Percentiles rank a stretch among this genome's conserved stretches.
phyloP scores from a whole-genome alignment of 2,797 vertebrate genomes.

The Echeneis naucrates region DNA sequence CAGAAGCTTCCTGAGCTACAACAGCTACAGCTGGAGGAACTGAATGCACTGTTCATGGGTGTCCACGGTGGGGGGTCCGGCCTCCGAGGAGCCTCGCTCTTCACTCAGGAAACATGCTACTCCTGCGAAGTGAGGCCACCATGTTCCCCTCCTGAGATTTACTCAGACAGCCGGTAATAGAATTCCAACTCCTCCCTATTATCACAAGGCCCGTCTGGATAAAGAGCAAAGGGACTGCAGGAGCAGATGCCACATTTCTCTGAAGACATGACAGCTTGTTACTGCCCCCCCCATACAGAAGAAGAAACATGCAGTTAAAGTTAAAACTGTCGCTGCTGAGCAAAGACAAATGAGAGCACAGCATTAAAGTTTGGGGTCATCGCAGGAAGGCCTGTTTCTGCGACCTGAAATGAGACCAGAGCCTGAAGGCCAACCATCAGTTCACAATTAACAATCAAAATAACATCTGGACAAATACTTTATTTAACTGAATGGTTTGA shows the following conservation, averaged over 20 bases:
- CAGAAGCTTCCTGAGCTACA: not conserved
- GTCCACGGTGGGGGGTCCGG: not conserved
- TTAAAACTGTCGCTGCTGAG: not conserved
- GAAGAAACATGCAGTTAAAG: not conserved
- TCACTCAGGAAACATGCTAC: not conserved
- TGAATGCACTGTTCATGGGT: not conserved
- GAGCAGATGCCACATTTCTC: not conserved
- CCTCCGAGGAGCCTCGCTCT: not conserved
- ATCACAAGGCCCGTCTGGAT: not conserved
- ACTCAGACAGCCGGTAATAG: not conserved
- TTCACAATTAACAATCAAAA: too few relatives aligned
- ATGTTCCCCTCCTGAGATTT: not conserved
- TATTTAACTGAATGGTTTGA: too few relatives aligned
- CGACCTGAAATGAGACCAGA: too few relatives aligned
- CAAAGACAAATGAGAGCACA: not conserved
- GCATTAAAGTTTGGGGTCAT: too few relatives aligned
- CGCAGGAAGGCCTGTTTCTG: too few relatives aligned
- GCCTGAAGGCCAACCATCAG: too few relatives aligned
- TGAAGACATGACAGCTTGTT: not conserved
- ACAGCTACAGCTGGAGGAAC: not conserved
- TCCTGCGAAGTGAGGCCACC: not conserved
- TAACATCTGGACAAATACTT: too few relatives aligned
- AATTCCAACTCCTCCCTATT: constrained; percentile 3
- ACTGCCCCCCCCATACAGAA: not conserved
- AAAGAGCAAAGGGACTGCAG: constrained; percentile 1